Evolutionary conservation across 2,797 vertebrate genomes (phyloP), one percentile per base, ranked within the genome.

Genomic region (Heteromormyrus szaboi): DNA sequence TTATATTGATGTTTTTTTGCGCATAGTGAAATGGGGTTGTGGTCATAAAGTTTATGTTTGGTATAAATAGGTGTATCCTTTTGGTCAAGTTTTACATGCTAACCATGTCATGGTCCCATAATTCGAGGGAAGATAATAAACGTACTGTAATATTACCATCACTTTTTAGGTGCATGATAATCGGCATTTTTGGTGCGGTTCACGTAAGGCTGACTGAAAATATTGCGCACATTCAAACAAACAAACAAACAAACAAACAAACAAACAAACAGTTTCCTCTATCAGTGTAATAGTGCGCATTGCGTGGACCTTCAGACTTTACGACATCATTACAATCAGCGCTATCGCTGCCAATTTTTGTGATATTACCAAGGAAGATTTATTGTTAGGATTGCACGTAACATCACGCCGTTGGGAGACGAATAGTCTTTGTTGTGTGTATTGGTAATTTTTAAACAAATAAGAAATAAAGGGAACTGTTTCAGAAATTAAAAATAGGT

Each of bases 261-360:
- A 72, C 65, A 68, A 14, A 37, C 12, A 41, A 37, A 41, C 33
- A 79, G 72, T 79, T 79, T 79, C 72, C 37, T 46, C 9, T 46
- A 79, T 46, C 72, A 79, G 19, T 3, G 17, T 79, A 41, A 79
- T 41, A n/a, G 72, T 44, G 37, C 72, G 37, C 17, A 79, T n/a
- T 44, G 37, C 17, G 17, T 9, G 72, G 41, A 44, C 17, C 37
- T 54, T 29, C 12, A 53, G 46, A 85, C 83, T 84, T 51, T 51
- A 29, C n/a, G 48, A 33, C 72, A 33, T 97, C 97, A 97, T 94
- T 94, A 95, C 96, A 95, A 97, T 96, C 95, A 96, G 95, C 92
- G 93, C 95, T 96, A 96, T 96, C 96, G 97, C 97, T 97, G 96
- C 95, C 95, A 96, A 95, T 97, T 97, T 96, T 96, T 95, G 94